Conservation (phyloP, 2,113 vertebrate genomes). For the Sander vitreus region DNA sequence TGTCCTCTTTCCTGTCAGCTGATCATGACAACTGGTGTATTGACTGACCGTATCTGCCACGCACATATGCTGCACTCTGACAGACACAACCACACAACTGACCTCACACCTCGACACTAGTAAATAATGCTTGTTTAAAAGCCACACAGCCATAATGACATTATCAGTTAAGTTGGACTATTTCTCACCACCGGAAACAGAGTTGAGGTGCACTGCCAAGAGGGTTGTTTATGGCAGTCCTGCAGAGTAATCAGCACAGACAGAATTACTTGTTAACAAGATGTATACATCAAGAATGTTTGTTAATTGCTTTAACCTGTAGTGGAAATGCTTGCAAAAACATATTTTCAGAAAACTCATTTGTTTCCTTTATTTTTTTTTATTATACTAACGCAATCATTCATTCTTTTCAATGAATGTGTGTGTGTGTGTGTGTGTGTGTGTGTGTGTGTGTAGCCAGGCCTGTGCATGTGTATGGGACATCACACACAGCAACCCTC, state of each 20-base stretch:
- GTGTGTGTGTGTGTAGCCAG: constrained; percentile 17
- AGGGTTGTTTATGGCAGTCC: constrained; percentile 34
- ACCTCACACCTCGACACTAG: background rate
- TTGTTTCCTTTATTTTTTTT: constrained; percentile 48
- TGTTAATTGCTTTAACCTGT: constrained; percentile 36
- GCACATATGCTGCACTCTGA: constrained; percentile 16
- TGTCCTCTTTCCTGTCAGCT: constrained; percentile 40
- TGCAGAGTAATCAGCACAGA: constrained; percentile 25
- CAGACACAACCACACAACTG: background rate
- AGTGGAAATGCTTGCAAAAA: background rate
- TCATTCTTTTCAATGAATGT: constrained; percentile 24
- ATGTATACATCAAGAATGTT: background rate
- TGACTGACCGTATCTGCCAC: constrained; percentile 36
- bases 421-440: constrained; percentile 23
- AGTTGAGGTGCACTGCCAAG: constrained; percentile 39
- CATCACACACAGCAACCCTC: constrained; percentile 67
- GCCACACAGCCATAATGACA: constrained; percentile 55
- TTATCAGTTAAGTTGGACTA: constrained; percentile 50
- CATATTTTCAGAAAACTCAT: constrained; percentile 25
- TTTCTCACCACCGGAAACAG: constrained; percentile 56
- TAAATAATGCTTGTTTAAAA: constrained; percentile 24
- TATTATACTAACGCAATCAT: constrained; percentile 31
- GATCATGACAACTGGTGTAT: constrained; percentile 17
- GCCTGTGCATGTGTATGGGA: constrained; percentile 53
- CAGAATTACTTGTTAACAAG: constrained; percentile 30